Evolutionary conservation across 2,797 vertebrate genomes (phyloP).

Genomic region (Acrossocheilus fasciatus): DNA sequence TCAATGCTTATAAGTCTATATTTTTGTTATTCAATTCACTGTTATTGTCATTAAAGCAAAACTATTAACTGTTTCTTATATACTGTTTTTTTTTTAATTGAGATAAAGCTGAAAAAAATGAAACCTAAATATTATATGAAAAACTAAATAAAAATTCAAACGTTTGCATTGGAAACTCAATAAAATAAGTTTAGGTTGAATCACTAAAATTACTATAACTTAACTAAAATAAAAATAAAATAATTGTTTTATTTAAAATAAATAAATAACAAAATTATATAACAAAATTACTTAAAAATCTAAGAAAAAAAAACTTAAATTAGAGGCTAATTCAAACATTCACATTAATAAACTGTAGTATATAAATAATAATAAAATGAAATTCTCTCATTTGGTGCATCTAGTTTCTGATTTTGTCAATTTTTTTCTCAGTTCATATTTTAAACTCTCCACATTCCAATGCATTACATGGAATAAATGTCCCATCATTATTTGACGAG

Average conservation of each 20-base stretch:
- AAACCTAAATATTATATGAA: background rate
- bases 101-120: background rate
- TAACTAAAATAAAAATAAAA: background rate
- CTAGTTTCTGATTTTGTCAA: background rate
- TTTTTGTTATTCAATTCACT: background rate
- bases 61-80: background rate
- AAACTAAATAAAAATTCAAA: too few relatives aligned
- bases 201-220: background rate
- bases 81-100: too few relatives aligned
- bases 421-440: background rate
- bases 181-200: background rate
- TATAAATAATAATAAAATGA: background rate
- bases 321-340: background rate
- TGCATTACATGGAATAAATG: background rate
- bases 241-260: background rate
- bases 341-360: background rate
- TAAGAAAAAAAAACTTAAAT: background rate
- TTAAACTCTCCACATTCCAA: background rate
- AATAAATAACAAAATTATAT: background rate
- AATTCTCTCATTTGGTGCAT: background rate
- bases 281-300: background rate
- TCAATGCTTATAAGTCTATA: background rate
- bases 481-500: background rate
- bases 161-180: background rate
- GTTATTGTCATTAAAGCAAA: background rate